Evolutionary conservation across 2,113 vertebrate genomes (phyloP).

Genomic region (Toxostoma redivivum): DNA sequence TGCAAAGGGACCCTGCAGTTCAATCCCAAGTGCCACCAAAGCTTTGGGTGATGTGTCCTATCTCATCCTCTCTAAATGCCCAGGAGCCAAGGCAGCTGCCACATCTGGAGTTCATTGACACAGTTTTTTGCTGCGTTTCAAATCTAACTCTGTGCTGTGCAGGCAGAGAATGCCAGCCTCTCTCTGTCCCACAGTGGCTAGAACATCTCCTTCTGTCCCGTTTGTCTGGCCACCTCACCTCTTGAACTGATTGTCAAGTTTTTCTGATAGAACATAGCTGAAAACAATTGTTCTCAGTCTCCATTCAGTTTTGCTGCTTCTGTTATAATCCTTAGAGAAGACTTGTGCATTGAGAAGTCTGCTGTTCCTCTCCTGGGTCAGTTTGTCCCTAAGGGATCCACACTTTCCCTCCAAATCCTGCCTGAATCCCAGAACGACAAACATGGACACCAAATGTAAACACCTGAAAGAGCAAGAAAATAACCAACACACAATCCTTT

Average conservation of each 20-base stretch:
- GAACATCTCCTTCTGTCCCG: neutral
- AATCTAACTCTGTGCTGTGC: neutral
- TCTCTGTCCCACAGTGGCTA: neutral
- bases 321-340: neutral
- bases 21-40: neutral
- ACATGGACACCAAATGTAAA: neutral
- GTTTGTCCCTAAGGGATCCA: neutral
- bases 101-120: neutral
- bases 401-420: neutral
- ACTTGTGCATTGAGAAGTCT: neutral
- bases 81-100: neutral
- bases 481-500: neutral
- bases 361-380: neutral
- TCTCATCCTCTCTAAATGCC: neutral
- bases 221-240: neutral
- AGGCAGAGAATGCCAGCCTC: neutral
- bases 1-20: neutral
- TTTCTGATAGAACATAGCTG: neutral
- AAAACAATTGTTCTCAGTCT: neutral
- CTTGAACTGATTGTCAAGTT: neutral
- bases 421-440: neutral
- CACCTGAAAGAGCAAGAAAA: conserved; percentile 38
- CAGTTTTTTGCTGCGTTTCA: neutral
- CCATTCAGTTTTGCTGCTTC: neutral
- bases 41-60: neutral